Conservation (phyloP, 2,113 vertebrate genomes). For the Hiodon tergisus region DNA sequence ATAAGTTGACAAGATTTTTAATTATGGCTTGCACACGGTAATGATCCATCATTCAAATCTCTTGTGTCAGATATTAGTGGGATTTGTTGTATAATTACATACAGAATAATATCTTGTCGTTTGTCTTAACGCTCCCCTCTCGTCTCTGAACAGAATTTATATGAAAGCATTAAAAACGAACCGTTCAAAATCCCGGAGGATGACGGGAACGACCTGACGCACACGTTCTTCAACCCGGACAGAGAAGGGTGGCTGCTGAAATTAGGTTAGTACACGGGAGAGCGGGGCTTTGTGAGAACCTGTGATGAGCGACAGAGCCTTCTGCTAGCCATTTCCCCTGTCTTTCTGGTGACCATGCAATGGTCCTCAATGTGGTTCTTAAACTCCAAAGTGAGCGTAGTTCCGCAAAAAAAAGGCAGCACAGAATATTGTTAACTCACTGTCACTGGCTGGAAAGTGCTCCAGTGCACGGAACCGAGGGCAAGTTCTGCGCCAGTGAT, state of each 20-base stretch:
- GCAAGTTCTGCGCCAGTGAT: background rate
- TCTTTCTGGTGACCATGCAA: background rate
- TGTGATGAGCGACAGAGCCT: background rate
- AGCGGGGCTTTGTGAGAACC: conserved; percentile 11
- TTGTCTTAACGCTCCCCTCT: conserved; percentile 3
- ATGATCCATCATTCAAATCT: too few relatives aligned
- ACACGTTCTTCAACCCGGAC: conserved; percentile 98
- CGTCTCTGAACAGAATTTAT: conserved; percentile 77
- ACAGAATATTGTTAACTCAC: background rate
- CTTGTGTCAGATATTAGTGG: too few relatives aligned
- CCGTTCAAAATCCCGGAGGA: conserved; percentile 99
- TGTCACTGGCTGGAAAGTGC: background rate
- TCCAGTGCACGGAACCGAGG: background rate
- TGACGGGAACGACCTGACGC: conserved; percentile 93
- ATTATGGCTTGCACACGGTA: too few relatives aligned
- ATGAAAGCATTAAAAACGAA: conserved; percentile 98
- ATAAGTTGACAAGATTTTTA: too few relatives aligned
- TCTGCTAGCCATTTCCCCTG: background rate
- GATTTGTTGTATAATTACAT: too few relatives aligned
- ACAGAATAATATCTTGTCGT: background rate
- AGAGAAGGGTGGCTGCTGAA: conserved; percentile 97
- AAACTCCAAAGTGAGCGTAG: background rate
- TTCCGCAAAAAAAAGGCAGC: too few relatives aligned
- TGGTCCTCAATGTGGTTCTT: background rate
- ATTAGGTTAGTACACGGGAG: conserved; percentile 71